phyloP scores from a whole-genome alignment of 1,140 invertebrate species.

The Pogonognathellus flavescens region DNA sequence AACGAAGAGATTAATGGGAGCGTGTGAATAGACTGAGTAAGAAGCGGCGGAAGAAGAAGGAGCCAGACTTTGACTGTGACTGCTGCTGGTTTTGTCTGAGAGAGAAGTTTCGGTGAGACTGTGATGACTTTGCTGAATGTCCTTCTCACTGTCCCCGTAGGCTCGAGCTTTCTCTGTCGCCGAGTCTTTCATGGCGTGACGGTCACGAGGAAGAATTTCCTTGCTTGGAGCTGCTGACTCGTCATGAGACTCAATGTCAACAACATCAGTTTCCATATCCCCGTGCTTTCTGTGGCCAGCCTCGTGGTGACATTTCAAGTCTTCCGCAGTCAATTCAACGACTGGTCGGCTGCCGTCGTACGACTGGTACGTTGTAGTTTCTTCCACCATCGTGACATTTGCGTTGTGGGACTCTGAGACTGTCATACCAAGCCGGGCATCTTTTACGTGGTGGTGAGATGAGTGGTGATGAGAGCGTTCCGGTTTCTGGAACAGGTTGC shows the following conservation, averaged over 20 bases:
- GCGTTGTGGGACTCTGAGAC: not conserved
- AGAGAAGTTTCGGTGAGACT: conserved; percentile 23
- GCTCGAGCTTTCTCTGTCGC: not conserved
- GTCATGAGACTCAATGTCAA: conserved; percentile 28
- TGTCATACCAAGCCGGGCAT: not conserved
- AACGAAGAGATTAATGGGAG: not conserved
- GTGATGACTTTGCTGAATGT: conserved; percentile 36
- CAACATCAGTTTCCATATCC: not conserved
- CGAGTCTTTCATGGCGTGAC: not conserved
- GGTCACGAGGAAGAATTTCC: not conserved
- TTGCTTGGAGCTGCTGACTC: conserved; percentile 9
- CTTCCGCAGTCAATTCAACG: conserved; percentile 41
- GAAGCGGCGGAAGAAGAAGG: not conserved
- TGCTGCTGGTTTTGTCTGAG: conserved; percentile 16
- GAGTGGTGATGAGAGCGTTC: conserved; percentile 51
- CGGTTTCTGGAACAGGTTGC: conserved; percentile 74
- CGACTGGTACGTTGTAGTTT: conserved; percentile 53
- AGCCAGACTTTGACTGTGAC: conserved; percentile 12
- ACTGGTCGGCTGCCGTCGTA: conserved; percentile 46
- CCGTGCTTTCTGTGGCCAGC: not conserved
- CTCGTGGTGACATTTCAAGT: conserved; percentile 59
- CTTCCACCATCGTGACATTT: conserved; percentile 55
- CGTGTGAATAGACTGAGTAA: not conserved
- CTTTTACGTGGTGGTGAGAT: conserved; percentile 67
- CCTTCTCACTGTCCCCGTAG: conserved; percentile 23